Evolutionary conservation across 2,888 invertebrate species (phyloP), one percentile per base, ranked within the genome.

Genomic region (Molorchus minor): DNA sequence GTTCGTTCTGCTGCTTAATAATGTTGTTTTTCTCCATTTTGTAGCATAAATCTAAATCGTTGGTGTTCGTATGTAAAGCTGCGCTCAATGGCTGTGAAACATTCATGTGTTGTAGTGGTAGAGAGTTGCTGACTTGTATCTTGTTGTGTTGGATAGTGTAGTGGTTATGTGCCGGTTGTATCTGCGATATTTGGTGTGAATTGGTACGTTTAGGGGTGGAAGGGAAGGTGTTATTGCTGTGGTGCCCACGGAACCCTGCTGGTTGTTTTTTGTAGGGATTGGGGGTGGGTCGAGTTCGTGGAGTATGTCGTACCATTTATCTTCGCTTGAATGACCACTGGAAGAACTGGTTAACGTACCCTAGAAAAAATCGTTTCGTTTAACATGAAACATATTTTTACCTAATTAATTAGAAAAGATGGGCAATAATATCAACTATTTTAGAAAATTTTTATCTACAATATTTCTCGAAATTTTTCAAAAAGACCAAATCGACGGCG

Each of bases 311-410:
- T 85, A 84, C 88, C 88, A 89, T 71, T 87, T 84, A 71, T 88
- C 88, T 69, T 88, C 86, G 68, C 84, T 84, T 51, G 86, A 86
- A 73, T 87, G 86, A 44, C 87, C 87, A 72, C 85, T 86, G 63
- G 86, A 86, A 60, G 85, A 86, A 75, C 85, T 86, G 13, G 86
- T 86, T 81, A 87, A 81, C 59, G 86, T 84, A 52, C 85, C 86
- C 82, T 84, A 79, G 63, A 80, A 65, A 57, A 5, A 25, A 25
- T 25, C 5, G 25, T 25, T n/a, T n/a, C n/a, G n/a, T n/a, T n/a
- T n/a, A n/a, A n/a, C n/a, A n/a, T n/a, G n/a, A n/a, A n/a, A n/a
- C n/a, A n/a, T n/a, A n/a, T n/a, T n/a, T n/a, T n/a, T n/a, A n/a
- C n/a, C n/a, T n/a, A n/a, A n/a, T n/a, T n/a, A n/a, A n/a, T n/a